phyloP scores from a whole-genome alignment of 64 coral and sea anemone genomes.

The Montipora foliosa region DNA sequence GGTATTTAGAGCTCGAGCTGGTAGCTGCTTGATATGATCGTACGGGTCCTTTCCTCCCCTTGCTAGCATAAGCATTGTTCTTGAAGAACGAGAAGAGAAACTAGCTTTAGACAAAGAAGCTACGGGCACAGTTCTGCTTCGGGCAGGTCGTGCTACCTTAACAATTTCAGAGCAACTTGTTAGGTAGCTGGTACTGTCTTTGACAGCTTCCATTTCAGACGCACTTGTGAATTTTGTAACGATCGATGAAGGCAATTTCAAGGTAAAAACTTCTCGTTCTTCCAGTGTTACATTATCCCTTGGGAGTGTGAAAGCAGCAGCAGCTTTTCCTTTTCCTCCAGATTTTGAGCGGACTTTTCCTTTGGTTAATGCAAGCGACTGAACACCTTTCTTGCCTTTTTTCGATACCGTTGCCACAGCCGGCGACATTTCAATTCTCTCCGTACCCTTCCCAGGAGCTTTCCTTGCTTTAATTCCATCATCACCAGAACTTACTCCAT shows the following conservation, averaged over 20 bases:
- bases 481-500: background rate
- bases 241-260: slow-evolving; percentile 1
- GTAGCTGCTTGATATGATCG: slow-evolving; percentile 11
- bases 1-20: slow-evolving; percentile 26
- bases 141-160: background rate
- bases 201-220: background rate
- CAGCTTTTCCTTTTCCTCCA: background rate
- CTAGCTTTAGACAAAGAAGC: background rate
- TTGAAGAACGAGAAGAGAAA: slow-evolving; percentile 28
- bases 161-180: background rate
- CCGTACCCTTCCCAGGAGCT: background rate
- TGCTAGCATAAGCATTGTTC: slow-evolving; percentile 24
- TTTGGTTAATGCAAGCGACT: background rate
- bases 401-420: too few species aligned
- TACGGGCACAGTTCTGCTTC: background rate
- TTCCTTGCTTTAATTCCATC: background rate
- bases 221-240: slow-evolving; percentile 22
- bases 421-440: background rate
- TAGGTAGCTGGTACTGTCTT: background rate
- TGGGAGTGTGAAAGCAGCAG: background rate
- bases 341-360: background rate
- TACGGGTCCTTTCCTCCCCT: slow-evolving; percentile 42
- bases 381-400: background rate
- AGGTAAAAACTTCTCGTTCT: slow-evolving; percentile 21
- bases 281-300: background rate